Base-by-base conservation (phyloP, 2,888 invertebrate species). In the Sarcophaga variegata region DNA sequence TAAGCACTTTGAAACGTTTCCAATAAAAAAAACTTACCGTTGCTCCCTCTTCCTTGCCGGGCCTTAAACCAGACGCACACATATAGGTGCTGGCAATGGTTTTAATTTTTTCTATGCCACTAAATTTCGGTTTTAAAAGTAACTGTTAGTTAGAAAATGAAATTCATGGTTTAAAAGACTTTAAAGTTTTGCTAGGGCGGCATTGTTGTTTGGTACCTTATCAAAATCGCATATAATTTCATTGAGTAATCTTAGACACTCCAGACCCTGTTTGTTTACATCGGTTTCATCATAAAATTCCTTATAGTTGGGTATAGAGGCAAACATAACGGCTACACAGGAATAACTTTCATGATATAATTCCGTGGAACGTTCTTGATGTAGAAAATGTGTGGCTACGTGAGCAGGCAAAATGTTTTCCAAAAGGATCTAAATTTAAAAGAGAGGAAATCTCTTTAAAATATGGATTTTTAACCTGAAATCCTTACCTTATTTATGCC, bases 221-320 rank as follows among this genome's bases (percentile, higher is more conserved):
- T 99, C 99, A 94, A 99, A 99, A 93, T 99, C 99, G 92, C 99
- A 99, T 88, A 99, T 98, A 90, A 99, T 99, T 94, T 99, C 99
- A 92, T 99, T 99, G 45, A 99, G 95, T 49, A 99, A 94, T 85
- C 99, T 94, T 85, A 99, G 94, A 92, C 99, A 99, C 93, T 99
- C 99, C 62, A 99, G 94, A 0, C 98, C 98, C 93, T 99, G 98
- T 90, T 98, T 98, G 92, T 98, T 98, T 88, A 98, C 97, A 92
- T 98, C 98, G n/a, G 97, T 98, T 93, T 98, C 98, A 91, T 98
- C 98, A 92, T 98, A 99, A 93, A 99, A 99, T 93, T 99, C 98
- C 92, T 98, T 98, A 94, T 99, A 99, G 94, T 99, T 99, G 6
- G 99, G 99, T 90, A 99, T 99, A 1, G 98, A 98, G 0, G 99